A percentile compares a stretch with the other conserved stretches of the same genome.
These are phyloP conservation scores for Porites evermanni DNA, from an alignment of 92 coral and sea anemone genomes.

Conservation along the genomic window DNA sequence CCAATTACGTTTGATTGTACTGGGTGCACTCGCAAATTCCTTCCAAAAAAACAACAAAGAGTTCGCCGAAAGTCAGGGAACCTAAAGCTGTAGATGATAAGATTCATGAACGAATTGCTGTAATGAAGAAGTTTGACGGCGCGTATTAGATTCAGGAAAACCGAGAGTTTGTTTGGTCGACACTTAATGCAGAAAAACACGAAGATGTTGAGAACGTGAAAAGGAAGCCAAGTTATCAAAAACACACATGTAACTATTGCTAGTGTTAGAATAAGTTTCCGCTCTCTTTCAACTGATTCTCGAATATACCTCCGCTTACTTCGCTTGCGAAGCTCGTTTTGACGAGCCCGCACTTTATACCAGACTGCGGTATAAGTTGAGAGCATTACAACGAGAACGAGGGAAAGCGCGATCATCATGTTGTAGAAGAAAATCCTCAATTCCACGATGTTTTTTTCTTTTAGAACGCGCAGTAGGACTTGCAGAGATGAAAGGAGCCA, in stretches of 20 bases:
- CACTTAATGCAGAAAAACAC: conserved; percentile 50
- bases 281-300: conserved; percentile 41
- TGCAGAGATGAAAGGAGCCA: conserved; percentile 44
- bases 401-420: conserved; percentile 54
- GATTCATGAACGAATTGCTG: conserved; percentile 62
- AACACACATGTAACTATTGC: conserved; percentile 64
- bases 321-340: conserved; percentile 22
- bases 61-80: conserved; percentile 71
- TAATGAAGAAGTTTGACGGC: conserved; percentile 67
- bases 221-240: conserved; percentile 63
- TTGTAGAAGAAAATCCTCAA: conserved; percentile 45
- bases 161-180: background rate
- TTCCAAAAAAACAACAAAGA: conserved; percentile 28
- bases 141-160: conserved; percentile 15
- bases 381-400: conserved; percentile 47
- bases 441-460: conserved; percentile 9
- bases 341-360: conserved; percentile 47
- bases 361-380: conserved; percentile 58
- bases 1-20: conserved; percentile 3
- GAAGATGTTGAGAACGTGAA: conserved; percentile 52
- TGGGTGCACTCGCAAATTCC: conserved; percentile 15
- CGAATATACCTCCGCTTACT: conserved; percentile 41
- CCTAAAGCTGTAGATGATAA: conserved; percentile 53
- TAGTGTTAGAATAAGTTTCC: conserved; percentile 48
- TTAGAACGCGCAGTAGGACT: conserved; percentile 12